phyloP scores from a whole-genome alignment of 2,888 invertebrate genomes.

The Eristalis arbustorum region DNA sequence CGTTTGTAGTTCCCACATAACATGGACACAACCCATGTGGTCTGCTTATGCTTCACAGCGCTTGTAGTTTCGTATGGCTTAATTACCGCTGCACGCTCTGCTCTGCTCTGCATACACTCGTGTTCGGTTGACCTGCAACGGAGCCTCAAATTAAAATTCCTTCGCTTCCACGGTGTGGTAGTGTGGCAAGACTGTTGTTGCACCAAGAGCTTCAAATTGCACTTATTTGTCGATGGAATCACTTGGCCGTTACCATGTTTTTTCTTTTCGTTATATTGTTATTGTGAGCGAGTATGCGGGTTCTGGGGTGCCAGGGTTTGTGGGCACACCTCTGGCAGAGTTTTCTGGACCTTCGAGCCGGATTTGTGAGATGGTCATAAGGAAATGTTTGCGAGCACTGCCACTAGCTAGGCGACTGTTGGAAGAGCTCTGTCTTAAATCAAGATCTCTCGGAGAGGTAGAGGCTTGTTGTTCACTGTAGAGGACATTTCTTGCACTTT shows the following conservation, averaged over 20 bases:
- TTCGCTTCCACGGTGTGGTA: constrained; percentile 24
- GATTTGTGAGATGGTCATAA: too few species aligned
- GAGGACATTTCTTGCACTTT: too few species aligned
- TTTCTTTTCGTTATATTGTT: background rate
- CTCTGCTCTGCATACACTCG: constrained; percentile 16
- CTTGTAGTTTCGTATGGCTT: constrained; percentile 42
- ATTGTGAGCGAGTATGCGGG: background rate
- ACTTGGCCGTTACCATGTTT: constrained; percentile 11
- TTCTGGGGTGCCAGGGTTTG: background rate
- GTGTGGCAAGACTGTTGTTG: constrained; percentile 42
- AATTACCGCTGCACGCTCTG: constrained; percentile 59
- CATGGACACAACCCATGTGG: background rate
- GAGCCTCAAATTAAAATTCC: constrained; percentile 68
- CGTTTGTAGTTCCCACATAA: constrained; percentile 53
- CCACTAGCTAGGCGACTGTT: too few species aligned
- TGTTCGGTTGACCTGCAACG: constrained; percentile 56
- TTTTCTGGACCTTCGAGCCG: background rate
- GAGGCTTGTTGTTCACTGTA: too few species aligned
- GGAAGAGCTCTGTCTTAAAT: too few species aligned
- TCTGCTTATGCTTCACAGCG: constrained; percentile 45
- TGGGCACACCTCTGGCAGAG: too few species aligned
- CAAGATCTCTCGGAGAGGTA: too few species aligned
- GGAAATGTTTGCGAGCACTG: too few species aligned
- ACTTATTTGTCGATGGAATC: constrained; percentile 22
- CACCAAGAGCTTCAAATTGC: constrained; percentile 21